These are phyloP conservation scores for Peribatodes rhomboidaria DNA, from an alignment of 2,888 invertebrate genomes.

Conservation along the genomic window DNA sequence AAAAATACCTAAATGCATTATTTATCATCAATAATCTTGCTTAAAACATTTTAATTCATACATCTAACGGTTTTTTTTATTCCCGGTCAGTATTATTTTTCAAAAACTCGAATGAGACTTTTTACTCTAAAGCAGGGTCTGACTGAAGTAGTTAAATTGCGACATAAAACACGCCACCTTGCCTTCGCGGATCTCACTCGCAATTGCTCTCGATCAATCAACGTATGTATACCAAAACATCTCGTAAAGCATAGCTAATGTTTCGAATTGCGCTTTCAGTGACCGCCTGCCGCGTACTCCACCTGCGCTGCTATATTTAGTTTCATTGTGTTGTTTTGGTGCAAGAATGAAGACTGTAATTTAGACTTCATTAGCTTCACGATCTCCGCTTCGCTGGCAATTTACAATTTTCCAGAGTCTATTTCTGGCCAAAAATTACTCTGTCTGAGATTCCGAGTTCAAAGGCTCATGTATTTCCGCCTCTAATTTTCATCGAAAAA, in stretches of 20 bases:
- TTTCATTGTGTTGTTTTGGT: conserved; percentile 75
- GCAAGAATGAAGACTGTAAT: conserved; percentile 63
- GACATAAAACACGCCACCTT: conserved; percentile 24
- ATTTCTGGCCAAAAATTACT: neutral
- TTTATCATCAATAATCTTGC: too few relatives aligned
- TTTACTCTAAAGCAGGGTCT: too few relatives aligned
- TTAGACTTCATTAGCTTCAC: conserved; percentile 41
- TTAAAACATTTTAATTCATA: too few relatives aligned
- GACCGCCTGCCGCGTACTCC: conserved; percentile 67
- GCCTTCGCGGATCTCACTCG: conserved; percentile 25
- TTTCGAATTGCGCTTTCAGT: conserved; percentile 62
- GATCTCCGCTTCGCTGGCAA: neutral
- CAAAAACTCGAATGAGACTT: too few relatives aligned
- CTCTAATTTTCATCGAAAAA: neutral
- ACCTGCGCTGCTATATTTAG: conserved; percentile 81
- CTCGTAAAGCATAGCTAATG: conserved; percentile 51
- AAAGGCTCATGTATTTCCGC: neutral
- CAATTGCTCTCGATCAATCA: conserved; percentile 23
- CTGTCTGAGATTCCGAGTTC: neutral
- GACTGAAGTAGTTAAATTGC: conserved; percentile 13
- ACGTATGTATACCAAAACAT: conserved; percentile 36
- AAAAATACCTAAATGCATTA: conserved; percentile 1
- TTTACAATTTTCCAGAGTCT: neutral
- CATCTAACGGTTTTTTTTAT: too few relatives aligned
- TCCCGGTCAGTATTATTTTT: too few relatives aligned